A percentile compares a stretch with the other conserved stretches of the same genome.
Evolutionary conservation across 2,797 vertebrate genomes (phyloP).

Genomic region (Diplodus sargus): DNA sequence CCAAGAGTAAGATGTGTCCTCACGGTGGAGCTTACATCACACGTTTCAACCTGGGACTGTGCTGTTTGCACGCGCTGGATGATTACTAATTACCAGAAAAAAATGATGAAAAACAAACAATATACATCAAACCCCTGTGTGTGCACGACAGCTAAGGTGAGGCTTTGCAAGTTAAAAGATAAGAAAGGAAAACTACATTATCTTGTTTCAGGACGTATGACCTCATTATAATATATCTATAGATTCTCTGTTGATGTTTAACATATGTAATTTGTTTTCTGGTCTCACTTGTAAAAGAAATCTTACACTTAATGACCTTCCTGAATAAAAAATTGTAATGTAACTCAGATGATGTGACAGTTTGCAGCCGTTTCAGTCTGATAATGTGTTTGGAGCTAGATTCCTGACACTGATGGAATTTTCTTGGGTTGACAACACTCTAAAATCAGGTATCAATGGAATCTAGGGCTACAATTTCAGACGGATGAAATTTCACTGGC

Average conservation of each 20-base stretch:
- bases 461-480: neutral
- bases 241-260: neutral
- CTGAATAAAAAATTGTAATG: neutral
- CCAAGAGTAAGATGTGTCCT: conserved; percentile 50
- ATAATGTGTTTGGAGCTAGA: neutral
- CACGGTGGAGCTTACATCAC: conserved; percentile 35
- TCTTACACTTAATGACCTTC: neutral
- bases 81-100: conserved; percentile 50
- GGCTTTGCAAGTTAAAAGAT: neutral
- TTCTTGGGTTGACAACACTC: neutral
- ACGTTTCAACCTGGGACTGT: conserved; percentile 23
- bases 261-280: neutral
- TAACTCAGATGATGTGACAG: neutral
- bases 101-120: conserved; percentile 38
- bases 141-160: neutral
- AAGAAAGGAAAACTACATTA: neutral
- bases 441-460: neutral
- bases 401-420: neutral
- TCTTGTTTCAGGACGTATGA: neutral
- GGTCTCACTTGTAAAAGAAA: neutral
- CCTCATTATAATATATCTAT: conserved; percentile 2
- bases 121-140: conserved; percentile 7
- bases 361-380: neutral
- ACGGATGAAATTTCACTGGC: neutral
- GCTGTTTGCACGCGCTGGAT: conserved; percentile 12